These are phyloP conservation scores for Turdus rufiventris DNA, from an alignment of 2,113 vertebrate species.

Conservation along the genomic window DNA sequence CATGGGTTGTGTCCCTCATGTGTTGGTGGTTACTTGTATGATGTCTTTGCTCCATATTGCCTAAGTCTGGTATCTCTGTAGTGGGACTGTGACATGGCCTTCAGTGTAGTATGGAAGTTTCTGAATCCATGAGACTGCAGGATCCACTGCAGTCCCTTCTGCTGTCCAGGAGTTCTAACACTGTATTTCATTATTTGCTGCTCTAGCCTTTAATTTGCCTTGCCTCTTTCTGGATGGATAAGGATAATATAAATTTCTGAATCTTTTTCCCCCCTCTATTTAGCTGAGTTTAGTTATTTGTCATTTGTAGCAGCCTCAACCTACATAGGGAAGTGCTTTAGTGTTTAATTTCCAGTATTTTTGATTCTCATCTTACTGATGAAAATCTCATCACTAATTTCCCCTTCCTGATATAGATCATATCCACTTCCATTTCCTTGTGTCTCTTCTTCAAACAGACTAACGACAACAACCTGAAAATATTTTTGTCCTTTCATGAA, in stretches of 20 bases:
- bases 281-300: background rate
- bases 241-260: background rate
- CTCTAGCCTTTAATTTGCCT: background rate
- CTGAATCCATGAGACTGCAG: background rate
- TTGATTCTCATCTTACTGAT: background rate
- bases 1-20: background rate
- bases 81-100: background rate
- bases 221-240: background rate
- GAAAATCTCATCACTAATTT: background rate
- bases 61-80: background rate
- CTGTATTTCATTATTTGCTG: background rate
- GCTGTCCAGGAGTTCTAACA: background rate
- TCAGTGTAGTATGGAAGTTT: background rate
- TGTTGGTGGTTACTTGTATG: background rate
- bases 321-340: background rate
- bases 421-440: background rate
- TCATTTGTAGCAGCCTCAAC: background rate
- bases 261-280: rapidly evolving
- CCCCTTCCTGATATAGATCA: background rate
- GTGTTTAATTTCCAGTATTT: background rate
- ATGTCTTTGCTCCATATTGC: background rate
- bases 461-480: background rate
- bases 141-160: background rate
- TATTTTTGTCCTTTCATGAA: background rate
- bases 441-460: background rate